Evolutionary conservation across 2,797 vertebrate genomes (phyloP), one percentile per base, ranked within the genome.

Genomic region (Tarsius wallacei): DNA sequence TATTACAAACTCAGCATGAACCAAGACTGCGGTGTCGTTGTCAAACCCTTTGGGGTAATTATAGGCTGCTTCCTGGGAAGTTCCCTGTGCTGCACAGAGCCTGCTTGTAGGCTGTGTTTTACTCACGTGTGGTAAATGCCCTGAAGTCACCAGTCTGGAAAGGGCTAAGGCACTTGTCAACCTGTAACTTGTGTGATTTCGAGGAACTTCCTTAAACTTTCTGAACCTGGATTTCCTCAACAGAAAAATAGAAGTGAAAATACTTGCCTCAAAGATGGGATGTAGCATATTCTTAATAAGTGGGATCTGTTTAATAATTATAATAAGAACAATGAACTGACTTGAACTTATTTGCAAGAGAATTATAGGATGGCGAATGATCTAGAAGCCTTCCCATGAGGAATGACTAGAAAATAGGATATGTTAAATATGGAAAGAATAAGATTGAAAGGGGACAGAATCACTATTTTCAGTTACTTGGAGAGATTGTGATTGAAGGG

Each of bases 41-140:
- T 66, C 73, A 42, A 16, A 51, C 66, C 14, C 0, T 0, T 22
- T 14, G 2, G 0, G 0, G 47, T 0, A 1, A 7, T 51, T 76
- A 3, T 42, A 53, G 70, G 70, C 71, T 1, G 4, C 73, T 33
- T 61, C 47, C 6, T 0, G 15, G 59, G 49, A 78, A 36, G 26
- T 51, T 36, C 26, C 33, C 21, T 3, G 4, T 1, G 6, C 82
- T 51, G 1, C 2, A n/a, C 49, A 71, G 2, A 31, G 22, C 8
- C 31, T 0, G 1, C 51, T 22, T 8, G 0, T 13, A 1, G 33
- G n/a, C 57, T 31, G 31, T 28, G 4, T 53, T 59, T 31, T 14
- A 0, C 28, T 55, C 17, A 11, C 12, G 15, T 2, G 0, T 24
- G 36, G 7, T 2, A 22, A 17, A 12, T 5, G 10, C 91, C 42